A percentile compares a stretch with the other conserved stretches of the same genome.
These are phyloP conservation scores for Arothron firmamentum DNA, from an alignment of 2,113 vertebrate genomes.

Conservation along the genomic window DNA sequence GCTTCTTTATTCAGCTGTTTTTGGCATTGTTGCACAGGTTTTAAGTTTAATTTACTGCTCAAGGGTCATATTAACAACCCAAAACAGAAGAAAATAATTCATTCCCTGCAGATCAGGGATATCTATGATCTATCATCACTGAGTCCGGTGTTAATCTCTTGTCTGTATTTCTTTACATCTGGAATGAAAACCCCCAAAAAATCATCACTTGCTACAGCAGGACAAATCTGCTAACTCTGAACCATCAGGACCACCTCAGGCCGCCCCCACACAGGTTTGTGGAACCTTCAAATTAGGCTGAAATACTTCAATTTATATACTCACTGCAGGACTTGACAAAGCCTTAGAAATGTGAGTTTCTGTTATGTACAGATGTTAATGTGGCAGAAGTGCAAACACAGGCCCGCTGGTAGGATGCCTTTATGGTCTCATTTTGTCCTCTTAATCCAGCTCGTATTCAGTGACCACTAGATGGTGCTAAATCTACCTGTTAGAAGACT, in stretches of 20 bases:
- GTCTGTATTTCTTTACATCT: slow-evolving; percentile 22
- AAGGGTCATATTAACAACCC: too few relatives aligned
- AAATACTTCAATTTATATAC: background rate
- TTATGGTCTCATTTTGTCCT: background rate
- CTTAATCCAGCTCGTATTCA: background rate
- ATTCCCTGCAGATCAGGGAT: background rate
- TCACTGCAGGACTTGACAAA: too few relatives aligned
- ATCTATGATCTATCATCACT: slow-evolving; percentile 7
- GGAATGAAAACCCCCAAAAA: slow-evolving; percentile 52
- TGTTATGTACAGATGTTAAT: too few relatives aligned
- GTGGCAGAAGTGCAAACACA: too few relatives aligned
- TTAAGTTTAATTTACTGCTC: too few relatives aligned
- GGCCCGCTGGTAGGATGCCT: too few relatives aligned
- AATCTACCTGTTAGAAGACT: slow-evolving; percentile 45
- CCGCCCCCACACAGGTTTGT: slow-evolving; percentile 36
- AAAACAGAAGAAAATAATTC: background rate
- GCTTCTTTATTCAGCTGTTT: too few relatives aligned
- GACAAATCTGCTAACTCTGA: slow-evolving; percentile 51
- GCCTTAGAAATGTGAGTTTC: too few relatives aligned
- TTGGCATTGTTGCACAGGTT: too few relatives aligned
- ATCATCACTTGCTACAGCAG: slow-evolving; percentile 40
- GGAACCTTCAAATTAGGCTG: background rate
- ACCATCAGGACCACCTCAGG: slow-evolving; percentile 4
- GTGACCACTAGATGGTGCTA: slow-evolving; percentile 77
- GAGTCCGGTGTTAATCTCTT: slow-evolving; percentile 11